Evolutionary conservation across 2,888 invertebrate genomes (phyloP).

Genomic region (Tetranychus truncatus): DNA sequence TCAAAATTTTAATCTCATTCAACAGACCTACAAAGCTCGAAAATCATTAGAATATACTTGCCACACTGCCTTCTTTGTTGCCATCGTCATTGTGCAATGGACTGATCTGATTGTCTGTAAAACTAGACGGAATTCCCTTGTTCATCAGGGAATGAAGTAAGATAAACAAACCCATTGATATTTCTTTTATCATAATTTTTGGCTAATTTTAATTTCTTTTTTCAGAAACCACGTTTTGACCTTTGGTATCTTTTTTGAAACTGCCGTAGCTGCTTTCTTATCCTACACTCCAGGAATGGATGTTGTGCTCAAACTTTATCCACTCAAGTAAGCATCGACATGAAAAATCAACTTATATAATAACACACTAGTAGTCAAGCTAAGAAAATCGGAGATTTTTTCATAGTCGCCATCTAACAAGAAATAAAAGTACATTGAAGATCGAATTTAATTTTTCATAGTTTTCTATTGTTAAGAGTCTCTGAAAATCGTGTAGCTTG

Average conservation of each 20-base stretch:
- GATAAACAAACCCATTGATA: slow-evolving; percentile 18
- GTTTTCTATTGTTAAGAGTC: no score
- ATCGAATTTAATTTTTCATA: no score
- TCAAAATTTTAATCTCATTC: neutral
- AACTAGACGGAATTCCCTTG: slow-evolving; percentile 34
- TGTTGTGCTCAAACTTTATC: slow-evolving; percentile 34
- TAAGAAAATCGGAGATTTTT: no score
- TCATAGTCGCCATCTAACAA: no score
- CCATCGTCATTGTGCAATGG: slow-evolving; percentile 37
- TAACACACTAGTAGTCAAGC: no score
- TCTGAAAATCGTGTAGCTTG: no score
- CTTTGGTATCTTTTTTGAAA: slow-evolving; percentile 36
- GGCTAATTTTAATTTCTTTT: no score
- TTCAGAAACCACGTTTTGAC: slow-evolving; percentile 35
- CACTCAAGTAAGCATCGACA: slow-evolving; percentile 30
- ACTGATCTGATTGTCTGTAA: slow-evolving; percentile 37
- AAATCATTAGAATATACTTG: slow-evolving; percentile 36
- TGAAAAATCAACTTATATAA: no score
- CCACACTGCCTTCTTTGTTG: slow-evolving; percentile 36
- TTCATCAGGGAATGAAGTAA: slow-evolving; percentile 37
- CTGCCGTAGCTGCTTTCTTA: slow-evolving; percentile 35
- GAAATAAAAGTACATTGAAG: no score
- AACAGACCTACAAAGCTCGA: slow-evolving; percentile 33
- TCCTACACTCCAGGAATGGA: slow-evolving; percentile 38
- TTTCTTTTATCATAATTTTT: no score